Conservation (phyloP, 2,113 vertebrate species). For the Burhinus oedicnemus region DNA sequence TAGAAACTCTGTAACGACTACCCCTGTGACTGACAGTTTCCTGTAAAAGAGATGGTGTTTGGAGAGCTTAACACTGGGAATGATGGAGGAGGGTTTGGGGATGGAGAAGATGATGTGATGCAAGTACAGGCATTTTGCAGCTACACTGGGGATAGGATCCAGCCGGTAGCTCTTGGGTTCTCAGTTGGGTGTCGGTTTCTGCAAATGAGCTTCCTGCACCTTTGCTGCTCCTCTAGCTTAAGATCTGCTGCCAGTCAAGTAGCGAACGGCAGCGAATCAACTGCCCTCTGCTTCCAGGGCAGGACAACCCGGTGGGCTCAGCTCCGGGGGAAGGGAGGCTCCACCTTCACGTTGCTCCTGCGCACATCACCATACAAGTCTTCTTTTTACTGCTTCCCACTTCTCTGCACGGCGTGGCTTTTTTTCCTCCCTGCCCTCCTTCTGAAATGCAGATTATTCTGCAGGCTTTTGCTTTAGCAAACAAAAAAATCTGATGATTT, state of each 20-base stretch:
- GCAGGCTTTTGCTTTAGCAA: not conserved
- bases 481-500: not conserved
- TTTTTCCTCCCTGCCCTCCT: too few relatives aligned
- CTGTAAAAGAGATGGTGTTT: not conserved
- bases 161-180: not conserved
- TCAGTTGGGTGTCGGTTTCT: fast-evolving
- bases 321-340: not conserved
- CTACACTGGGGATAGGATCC: fast-evolving
- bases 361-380: fast-evolving
- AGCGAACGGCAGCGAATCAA: too few relatives aligned
- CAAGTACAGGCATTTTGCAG: not conserved
- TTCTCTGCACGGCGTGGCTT: too few relatives aligned
- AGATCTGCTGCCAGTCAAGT: fast-evolving
- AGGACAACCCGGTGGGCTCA: not conserved
- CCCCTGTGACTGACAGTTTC: not conserved
- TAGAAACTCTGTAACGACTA: conserved; percentile 43
- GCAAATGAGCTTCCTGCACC: not conserved
- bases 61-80: not conserved
- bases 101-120: not conserved
- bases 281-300: not conserved
- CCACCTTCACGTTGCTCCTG: not conserved
- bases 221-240: not conserved
- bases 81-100: not conserved
- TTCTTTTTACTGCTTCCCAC: not conserved
- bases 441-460: not conserved